phyloP scores from a whole-genome alignment of 1,140 invertebrate genomes.

The Pristionchus pacificus region DNA sequence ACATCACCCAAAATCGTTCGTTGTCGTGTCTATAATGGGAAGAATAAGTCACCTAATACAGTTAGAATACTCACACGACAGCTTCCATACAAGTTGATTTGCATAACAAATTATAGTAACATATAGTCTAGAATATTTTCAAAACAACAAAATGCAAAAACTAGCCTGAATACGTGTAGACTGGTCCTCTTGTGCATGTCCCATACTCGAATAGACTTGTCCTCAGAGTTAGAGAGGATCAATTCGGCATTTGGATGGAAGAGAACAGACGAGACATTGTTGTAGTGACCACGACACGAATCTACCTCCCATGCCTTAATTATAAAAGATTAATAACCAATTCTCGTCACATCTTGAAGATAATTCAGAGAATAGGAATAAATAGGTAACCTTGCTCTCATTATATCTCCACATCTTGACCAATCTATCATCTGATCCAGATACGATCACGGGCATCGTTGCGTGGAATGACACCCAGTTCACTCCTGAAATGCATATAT shows the following conservation, averaged over 20 bases:
- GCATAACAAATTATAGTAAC: not conserved
- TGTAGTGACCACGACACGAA: slow-evolving; percentile 95
- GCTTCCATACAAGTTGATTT: not conserved
- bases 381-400: slow-evolving; percentile 67
- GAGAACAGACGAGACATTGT: slow-evolving; percentile 94
- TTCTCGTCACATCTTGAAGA: too few relatives aligned
- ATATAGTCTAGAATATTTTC: not conserved
- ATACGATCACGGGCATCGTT: slow-evolving; percentile 86
- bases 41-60: not conserved
- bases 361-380: not conserved
- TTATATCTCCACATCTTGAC: slow-evolving; percentile 99
- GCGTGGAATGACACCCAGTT: slow-evolving; percentile 98
- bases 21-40: slow-evolving; percentile 70
- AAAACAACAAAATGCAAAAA: not conserved
- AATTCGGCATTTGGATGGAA: slow-evolving; percentile 96
- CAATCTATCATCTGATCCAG: slow-evolving; percentile 92
- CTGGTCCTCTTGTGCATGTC: slow-evolving; percentile 97
- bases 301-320: slow-evolving; percentile 99
- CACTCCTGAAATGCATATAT: slow-evolving; percentile 68
- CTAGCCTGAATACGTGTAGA: slow-evolving; percentile 78
- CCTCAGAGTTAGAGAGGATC: slow-evolving; percentile 94
- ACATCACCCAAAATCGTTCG: slow-evolving; percentile 92
- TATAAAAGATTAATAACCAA: not conserved
- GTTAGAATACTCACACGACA: not conserved
- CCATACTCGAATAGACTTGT: slow-evolving; percentile 96